Evolutionary conservation across 1,140 invertebrate genomes (phyloP), one percentile per base, ranked within the genome.

Genomic region (Pissodes strobi): DNA sequence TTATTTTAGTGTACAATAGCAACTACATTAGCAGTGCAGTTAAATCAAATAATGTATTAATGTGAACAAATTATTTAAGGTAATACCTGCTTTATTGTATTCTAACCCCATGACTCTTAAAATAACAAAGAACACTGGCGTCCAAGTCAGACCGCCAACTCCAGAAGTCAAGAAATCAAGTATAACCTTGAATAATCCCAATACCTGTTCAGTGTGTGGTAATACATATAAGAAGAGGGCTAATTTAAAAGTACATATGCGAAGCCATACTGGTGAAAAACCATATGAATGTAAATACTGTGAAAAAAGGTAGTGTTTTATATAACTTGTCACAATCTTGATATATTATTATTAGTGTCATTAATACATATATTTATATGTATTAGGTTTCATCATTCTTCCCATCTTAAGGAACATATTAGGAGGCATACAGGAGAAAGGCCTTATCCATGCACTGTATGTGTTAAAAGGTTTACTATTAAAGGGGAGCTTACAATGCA

Each of bases 381-480:
- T n/a, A n/a, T 3, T 30, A 69, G 68, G 34, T 77, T 77, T 62
- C 70, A 74, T 52, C 74, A 77, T 64, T 74, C 73, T 5, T 76
- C 74, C 1, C 74, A 76, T 68, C 56, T 77, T 21, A 67, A 70
- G 10, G 74, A 75, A 61, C 76, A 77, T 72, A 82, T 85, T 73
- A 84, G 87, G 69, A 81, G 88, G 69, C 85, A 86, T 68, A 85
- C 83, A 0, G 84, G 84, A 0, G 82, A 84, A 51, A 76, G 80
- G 19, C 84, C 83, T 12, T 86, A 83, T 49, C 78, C 79, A 41
- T 85, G 85, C 69, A 78, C 74, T 0, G 66, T 83, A 2, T 86
- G 85, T 56, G 74, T 74, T 27, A 82, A 86, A 30, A 74, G 86
- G 58, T 90, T 90, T 70, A 89, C 88, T 1, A 87, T 90, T 56